These are phyloP conservation scores for Drosophila nikananu DNA, from an alignment of 1,140 invertebrate genomes.

Conservation along the genomic window DNA sequence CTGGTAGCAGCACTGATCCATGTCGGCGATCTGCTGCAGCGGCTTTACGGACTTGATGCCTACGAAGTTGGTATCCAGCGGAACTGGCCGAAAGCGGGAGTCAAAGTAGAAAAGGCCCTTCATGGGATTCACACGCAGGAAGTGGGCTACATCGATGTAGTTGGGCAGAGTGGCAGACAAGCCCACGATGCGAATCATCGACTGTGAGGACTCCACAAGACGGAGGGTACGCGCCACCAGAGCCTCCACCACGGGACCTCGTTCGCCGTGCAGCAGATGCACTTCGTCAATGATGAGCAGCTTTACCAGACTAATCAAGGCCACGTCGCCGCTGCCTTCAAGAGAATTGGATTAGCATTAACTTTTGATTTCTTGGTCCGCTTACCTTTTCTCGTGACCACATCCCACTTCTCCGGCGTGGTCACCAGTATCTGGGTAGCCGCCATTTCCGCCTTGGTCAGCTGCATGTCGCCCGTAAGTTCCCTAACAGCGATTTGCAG, in stretches of 20 bases:
- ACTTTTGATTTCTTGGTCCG: no score
- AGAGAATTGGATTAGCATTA: neutral
- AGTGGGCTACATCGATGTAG: slow-evolving; percentile 98
- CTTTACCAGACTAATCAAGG: slow-evolving; percentile 95
- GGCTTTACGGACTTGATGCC: slow-evolving; percentile 94
- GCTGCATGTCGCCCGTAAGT: slow-evolving; percentile 99
- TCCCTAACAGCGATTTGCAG: slow-evolving; percentile 92
- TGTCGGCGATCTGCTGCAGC: slow-evolving; percentile 92
- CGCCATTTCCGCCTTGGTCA: slow-evolving; percentile 97
- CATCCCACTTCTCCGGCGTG: slow-evolving; percentile 99
- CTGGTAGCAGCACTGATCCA: slow-evolving; percentile 98
- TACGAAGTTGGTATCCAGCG: slow-evolving; percentile 96
- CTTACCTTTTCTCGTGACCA: slow-evolving; percentile 96
- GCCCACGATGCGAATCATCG: slow-evolving; percentile 99
- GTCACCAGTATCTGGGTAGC: slow-evolving; percentile 99
- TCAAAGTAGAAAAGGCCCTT: slow-evolving; percentile 99
- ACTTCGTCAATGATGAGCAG: slow-evolving; percentile 99
- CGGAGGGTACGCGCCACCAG: slow-evolving; percentile 97
- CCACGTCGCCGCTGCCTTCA: slow-evolving; percentile 91
- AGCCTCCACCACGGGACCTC: slow-evolving; percentile 99
- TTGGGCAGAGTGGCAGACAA: slow-evolving; percentile 99
- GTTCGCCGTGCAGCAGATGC: slow-evolving; percentile 97
- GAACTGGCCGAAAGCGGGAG: slow-evolving; percentile 97
- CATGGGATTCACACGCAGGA: slow-evolving; percentile 96
- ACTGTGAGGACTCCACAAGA: slow-evolving; percentile 97